Evolutionary conservation across 2,797 vertebrate genomes (phyloP), one percentile per base, ranked within the genome.

Genomic region (Manis crassicaudata): DNA sequence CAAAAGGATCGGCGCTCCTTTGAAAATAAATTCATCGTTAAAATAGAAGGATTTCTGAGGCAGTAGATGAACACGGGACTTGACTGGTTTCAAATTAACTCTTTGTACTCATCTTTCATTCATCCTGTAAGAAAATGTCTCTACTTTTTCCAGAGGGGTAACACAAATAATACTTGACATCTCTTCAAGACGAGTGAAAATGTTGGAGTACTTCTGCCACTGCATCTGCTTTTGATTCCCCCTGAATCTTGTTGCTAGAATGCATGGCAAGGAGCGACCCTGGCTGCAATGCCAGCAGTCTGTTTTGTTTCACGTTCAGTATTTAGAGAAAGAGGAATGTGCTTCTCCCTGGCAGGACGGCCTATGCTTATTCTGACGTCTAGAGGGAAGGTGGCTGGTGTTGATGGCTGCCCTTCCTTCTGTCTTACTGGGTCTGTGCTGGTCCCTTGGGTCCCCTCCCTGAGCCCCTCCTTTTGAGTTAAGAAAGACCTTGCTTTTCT

Each of bases 81-180:
- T 98, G 96, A 97, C 96, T 98, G 96, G 94, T 98, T 98, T 98
- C 97, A 98, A 98, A 98, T 99, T 98, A 99, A 99, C 98, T 96
- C 97, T 97, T 98, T 93, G 87, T 96, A 93, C 97, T 98, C 95
- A 32, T 90, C 96, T 97, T 97, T 79, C 96, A 56, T 84, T 96
- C 13, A 8, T 83, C 89, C 93, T 73, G n/a, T 29, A 76, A 37
- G 94, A 92, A 60, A 50, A 50, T 3, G 87, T 68, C 83, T 79
- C 92, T 17, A 56, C 8, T 84, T 82, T 93, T 97, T 70, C 70
- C 95, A 92, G 96, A 93, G 62, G 92, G 9, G 94, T 79, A 52
- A 20, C 77, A 56, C 20, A 67, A 94, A 67, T 50, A 32, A 58
- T 46, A 77, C 89, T 96, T 92, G 95, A 95, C 16, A 18, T 84